Evolutionary conservation across 2,113 vertebrate genomes (phyloP).

Genomic region (Nettapus auritus): DNA sequence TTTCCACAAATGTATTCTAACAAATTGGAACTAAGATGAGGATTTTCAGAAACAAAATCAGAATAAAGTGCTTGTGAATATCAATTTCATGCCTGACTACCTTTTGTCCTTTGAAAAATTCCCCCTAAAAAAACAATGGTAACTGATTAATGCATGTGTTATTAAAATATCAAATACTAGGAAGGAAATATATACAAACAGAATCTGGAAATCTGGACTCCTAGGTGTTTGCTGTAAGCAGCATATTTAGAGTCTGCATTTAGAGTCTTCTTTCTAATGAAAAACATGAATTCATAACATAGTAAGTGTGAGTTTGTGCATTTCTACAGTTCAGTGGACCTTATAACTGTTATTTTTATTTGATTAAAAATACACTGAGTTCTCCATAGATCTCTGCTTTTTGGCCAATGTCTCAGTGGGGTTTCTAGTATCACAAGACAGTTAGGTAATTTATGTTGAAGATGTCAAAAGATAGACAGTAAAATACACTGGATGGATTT

Average conservation of each 20-base stretch:
- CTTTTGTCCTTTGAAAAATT: background rate
- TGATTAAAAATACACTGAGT: background rate
- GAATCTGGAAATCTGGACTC: background rate
- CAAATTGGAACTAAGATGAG: background rate
- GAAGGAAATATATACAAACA: background rate
- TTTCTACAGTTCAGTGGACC: background rate
- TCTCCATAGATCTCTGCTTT: background rate
- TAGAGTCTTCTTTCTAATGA: too few relatives aligned
- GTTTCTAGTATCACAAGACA: background rate
- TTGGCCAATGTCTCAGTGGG: background rate
- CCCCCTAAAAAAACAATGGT: background rate
- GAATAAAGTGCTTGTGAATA: background rate
- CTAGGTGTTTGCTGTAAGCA: background rate
- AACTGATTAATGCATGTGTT: background rate
- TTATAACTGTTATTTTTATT: background rate
- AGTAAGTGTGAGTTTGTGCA: background rate
- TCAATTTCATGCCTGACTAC: background rate
- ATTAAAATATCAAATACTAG: background rate
- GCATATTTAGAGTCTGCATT: background rate
- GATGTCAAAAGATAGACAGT: background rate
- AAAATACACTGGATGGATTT: background rate
- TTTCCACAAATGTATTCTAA: background rate
- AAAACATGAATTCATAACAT: too few relatives aligned
- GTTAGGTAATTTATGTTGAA: background rate
- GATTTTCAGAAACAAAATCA: background rate